Base-by-base conservation (phyloP, 2,113 vertebrate species). In the Aix galericulata region DNA sequence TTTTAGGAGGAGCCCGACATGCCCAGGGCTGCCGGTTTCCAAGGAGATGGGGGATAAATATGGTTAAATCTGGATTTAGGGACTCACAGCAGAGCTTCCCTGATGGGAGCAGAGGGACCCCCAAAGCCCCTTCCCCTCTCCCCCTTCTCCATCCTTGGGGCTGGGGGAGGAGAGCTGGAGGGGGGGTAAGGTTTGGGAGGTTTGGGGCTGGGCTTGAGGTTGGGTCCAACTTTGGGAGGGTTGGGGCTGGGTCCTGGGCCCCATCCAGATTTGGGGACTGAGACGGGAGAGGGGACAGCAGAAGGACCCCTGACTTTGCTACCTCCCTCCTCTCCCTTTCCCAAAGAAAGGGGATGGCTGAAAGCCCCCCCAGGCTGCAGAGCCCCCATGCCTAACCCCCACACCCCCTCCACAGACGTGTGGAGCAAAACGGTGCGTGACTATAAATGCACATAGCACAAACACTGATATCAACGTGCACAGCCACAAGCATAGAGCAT, bases 391-490 rank as follows among this genome's bases (percentile, higher is more conserved):
- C 25, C 1, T 2, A 4, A 20, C 17, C 6, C 46, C 50, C 32
- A 29, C 31, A 2, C 25, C 8, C 14, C 17, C 68, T 34, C 13
- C 12, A 8, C 1, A 8, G 1, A 7, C 9, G 17, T 4, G 2
- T 0, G 5, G 26, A 53, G 58, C 25, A 22, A 11, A 42, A 5
- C 0, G 0, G 8, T 23, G 46, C 12, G 0, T 3, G 2, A 5
- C 34, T 17, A 1, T n/a, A 40, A 5, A 11, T 3, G 21, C 13
- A 4, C 21, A 14, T 6, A 17, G 40, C 40, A 9, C 0, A 5
- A 17, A 15, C 3, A 38, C 18, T 46, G 0, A 0, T 6, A 8
- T 6, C 32, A 21, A 1, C 3, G 23, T 6, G 0, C 2, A 8
- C 0, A 6, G 8, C 7, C 1, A n/a, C 3, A 16, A 3, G 40